Percentiles rank a stretch among this genome's conserved stretches.
phyloP scores from a whole-genome alignment of 2,888 invertebrate genomes.

The Polydrusus pterygomalis region DNA sequence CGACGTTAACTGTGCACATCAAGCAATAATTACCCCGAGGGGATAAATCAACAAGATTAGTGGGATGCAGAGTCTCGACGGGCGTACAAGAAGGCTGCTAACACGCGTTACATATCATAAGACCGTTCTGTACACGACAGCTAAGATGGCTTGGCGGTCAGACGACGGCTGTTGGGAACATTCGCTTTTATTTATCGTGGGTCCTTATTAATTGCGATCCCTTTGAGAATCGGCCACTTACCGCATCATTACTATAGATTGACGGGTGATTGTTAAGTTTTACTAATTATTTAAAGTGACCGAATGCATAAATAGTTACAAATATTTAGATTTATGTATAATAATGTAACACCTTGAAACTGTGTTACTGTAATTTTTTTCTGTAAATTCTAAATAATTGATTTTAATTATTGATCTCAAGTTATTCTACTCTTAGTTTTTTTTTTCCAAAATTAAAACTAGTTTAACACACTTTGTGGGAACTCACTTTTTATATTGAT shows the following conservation, averaged over 20 bases:
- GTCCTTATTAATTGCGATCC: slow-evolving; percentile 64
- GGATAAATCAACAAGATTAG: slow-evolving; percentile 35
- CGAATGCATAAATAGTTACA: no score
- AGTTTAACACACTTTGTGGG: no score
- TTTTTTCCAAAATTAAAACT: no score
- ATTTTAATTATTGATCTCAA: no score
- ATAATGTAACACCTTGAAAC: no score
- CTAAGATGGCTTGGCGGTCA: slow-evolving; percentile 64
- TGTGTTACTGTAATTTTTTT: no score
- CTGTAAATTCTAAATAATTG: no score
- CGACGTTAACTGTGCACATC: slow-evolving; percentile 20
- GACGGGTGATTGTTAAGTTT: slow-evolving; percentile 18
- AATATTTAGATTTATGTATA: no score
- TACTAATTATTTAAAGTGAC: background rate
- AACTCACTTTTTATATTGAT: no score
- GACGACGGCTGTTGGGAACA: slow-evolving; percentile 63
- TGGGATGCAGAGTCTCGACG: slow-evolving; percentile 35
- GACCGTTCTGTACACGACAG: slow-evolving; percentile 65
- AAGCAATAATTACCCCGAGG: slow-evolving; percentile 30
- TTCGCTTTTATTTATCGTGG: slow-evolving; percentile 67
- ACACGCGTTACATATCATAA: slow-evolving; percentile 65
- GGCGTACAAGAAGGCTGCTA: slow-evolving; percentile 60
- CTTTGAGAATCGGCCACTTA: slow-evolving; percentile 26
- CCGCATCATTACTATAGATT: slow-evolving; percentile 33
- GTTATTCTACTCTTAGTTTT: no score